Percentiles rank a stretch among this genome's conserved stretches.
These are phyloP conservation scores for Dicyrtomina minuta DNA, from an alignment of 2,888 invertebrate genomes.

Conservation along the genomic window DNA sequence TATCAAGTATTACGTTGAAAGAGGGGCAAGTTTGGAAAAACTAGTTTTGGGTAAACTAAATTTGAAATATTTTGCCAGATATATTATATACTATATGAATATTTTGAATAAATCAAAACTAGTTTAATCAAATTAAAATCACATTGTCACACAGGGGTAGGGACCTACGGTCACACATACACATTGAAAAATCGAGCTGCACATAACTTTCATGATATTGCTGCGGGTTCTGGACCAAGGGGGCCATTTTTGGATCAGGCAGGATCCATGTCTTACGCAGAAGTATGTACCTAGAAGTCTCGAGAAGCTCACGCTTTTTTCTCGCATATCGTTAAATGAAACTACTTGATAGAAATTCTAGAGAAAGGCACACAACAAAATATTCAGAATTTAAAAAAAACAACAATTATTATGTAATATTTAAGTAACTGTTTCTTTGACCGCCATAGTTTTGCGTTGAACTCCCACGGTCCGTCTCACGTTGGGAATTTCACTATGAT, in stretches of 20 bases:
- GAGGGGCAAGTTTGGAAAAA: background rate
- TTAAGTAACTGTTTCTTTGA: no score
- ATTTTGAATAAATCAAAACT: no score
- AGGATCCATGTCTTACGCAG: constrained; percentile 57
- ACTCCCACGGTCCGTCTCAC: background rate
- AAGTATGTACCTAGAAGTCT: no score
- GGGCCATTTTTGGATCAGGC: constrained; percentile 52
- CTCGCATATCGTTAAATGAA: no score
- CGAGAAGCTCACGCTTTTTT: no score
- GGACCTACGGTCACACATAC: constrained; percentile 37
- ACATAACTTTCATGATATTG: constrained; percentile 61
- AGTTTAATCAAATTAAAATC: no score
- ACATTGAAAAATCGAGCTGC: constrained; percentile 21
- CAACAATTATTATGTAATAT: no score
- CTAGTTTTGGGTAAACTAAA: background rate
- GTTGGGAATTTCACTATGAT: constrained; percentile 24
- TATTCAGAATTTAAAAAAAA: no score
- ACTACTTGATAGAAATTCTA: no score
- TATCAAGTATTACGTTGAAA: background rate
- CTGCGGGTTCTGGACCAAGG: constrained; percentile 54
- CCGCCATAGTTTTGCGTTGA: constrained; percentile 5
- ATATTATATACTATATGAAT: background rate
- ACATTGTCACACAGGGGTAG: no score
- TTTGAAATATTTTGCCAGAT: background rate
- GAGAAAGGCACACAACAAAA: no score